Conservation (phyloP, 2,113 vertebrate genomes). For the Ovis canadensis region DNA sequence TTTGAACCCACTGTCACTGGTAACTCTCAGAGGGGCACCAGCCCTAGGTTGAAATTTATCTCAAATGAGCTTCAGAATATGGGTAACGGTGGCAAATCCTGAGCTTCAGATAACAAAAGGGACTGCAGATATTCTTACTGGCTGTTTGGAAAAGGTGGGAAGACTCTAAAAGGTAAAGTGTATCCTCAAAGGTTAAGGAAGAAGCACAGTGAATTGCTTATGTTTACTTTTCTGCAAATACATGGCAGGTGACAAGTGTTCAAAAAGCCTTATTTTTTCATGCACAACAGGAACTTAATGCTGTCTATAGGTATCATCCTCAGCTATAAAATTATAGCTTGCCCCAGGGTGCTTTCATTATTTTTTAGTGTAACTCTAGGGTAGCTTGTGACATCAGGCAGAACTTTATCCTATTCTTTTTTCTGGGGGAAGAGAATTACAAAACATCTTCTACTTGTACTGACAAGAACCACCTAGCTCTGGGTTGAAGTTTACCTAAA, state of each 20-base stretch:
- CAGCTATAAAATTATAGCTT: not conserved
- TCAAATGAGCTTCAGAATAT: not conserved
- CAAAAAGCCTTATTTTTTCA: not conserved
- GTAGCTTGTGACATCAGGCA: not conserved
- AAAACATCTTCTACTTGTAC: not conserved
- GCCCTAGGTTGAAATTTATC: not conserved
- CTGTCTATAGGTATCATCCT: not conserved
- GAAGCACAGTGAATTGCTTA: not conserved
- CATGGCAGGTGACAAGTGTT: not conserved
- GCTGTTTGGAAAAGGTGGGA: not conserved
- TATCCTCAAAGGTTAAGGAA: not conserved
- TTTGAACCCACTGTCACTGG: not conserved
- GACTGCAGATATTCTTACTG: not conserved
- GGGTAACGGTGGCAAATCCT: not conserved
- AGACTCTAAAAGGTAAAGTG: constrained; percentile 30
- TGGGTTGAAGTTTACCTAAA: not conserved
- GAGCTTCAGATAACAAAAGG: not conserved
- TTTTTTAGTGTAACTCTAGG: not conserved
- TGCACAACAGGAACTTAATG: not conserved
- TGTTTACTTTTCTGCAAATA: not conserved
- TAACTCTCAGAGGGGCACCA: not conserved
- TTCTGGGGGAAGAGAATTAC: not conserved
- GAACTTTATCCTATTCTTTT: not conserved
- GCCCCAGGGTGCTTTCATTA: not conserved
- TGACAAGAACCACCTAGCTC: not conserved